Conservation (phyloP, 2,113 vertebrate species). For the Otocyon megalotis region DNA sequence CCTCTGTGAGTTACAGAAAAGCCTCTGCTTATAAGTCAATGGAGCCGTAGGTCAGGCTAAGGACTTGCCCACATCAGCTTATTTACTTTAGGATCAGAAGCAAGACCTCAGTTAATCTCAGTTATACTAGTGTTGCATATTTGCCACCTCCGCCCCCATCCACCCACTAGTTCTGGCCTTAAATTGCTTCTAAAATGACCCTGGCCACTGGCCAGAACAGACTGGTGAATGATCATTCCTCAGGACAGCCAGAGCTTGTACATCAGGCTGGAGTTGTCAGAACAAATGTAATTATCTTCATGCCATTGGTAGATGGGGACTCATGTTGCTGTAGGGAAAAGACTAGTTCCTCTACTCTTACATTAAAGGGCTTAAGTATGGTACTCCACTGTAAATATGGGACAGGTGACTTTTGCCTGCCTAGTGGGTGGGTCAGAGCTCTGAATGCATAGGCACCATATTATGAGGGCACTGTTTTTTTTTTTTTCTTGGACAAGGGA, state of each 20-base stretch:
- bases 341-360: neutral
- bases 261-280: neutral
- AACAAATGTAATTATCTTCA: neutral
- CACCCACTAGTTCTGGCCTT: slow-evolving; percentile 46
- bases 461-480: neutral
- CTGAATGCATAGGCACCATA: neutral
- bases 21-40: neutral
- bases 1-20: neutral
- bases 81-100: neutral
- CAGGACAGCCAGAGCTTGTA: neutral
- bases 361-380: neutral
- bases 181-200: slow-evolving; percentile 22
- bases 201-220: slow-evolving; percentile 15
- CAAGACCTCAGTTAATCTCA: slow-evolving; percentile 16
- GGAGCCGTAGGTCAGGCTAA: neutral
- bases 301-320: neutral
- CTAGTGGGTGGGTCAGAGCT: neutral
- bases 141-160: slow-evolving; percentile 50
- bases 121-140: neutral
- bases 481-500: neutral
- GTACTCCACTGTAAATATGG: neutral
- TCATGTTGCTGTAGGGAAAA: neutral
- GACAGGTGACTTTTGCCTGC: neutral
- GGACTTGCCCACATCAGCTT: slow-evolving; percentile 33
- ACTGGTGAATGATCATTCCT: slow-evolving; percentile 18